Base-by-base conservation (phyloP, 2,113 vertebrate genomes). In the Athene noctua region DNA sequence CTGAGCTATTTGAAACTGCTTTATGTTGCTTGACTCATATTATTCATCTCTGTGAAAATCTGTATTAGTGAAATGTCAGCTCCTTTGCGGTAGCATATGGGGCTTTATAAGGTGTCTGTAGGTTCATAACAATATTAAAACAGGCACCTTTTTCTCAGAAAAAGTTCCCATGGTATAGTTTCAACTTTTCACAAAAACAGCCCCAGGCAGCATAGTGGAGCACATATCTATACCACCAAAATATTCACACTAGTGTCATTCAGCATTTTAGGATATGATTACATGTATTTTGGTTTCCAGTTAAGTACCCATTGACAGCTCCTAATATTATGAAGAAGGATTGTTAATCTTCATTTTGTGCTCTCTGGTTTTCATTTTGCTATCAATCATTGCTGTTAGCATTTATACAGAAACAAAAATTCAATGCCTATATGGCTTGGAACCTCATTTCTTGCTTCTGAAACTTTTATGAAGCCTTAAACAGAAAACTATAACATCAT, bases 11-110 rank as follows among this genome's bases (percentile, higher is more conserved):
- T 96, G 88, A 97, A 97, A 88, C 74, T 84, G 81, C 91, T 97
- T 98, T 97, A 91, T 97, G 80, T 94, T 93, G 58, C 89, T 97
- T 97, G 94, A 97, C 88, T 98, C 78, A 96, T 93, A 93, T 94
- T 92, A 93, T 95, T 97, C 88, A 95, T 97, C 94, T 97, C 88
- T 32, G 42, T 93, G 87, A 98, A 98, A 97, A 97, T 96, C 78
- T 62, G 77, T 97, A 82, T 96, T 96, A 96, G 89, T 90, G 93
- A 98, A 98, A 98, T 95, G 86, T 92, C 93, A 97, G 49, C 62
- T 97, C 38, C 90, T 95, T 91, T 49, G 52, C 57, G 38, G 80
- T 67, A 92, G 79, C 44, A 85, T 86, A 66, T 57, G 80, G 77
- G 38, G 47, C 15, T 95, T 95, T 94, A 87, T 88, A 94, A 96